Evolutionary conservation across 2,888 invertebrate genomes (phyloP), one percentile per base, ranked within the genome.

Genomic region (Caenorhabditis sinica): DNA sequence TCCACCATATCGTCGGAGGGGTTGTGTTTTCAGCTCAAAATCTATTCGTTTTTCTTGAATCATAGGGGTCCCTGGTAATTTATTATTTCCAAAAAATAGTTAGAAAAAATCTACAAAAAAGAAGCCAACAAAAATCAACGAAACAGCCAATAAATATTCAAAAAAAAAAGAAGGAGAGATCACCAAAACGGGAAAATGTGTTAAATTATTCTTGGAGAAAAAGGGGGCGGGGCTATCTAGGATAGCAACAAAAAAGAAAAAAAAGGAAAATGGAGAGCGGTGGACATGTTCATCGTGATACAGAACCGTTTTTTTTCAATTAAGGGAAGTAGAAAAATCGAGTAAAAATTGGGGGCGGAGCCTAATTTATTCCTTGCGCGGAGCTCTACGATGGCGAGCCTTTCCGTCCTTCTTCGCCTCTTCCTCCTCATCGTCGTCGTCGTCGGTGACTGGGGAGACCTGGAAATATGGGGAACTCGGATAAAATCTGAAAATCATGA

Each of bases 331-430:
- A 28, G 9, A 17, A 25, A 36, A 30, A 65, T n/a, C 17, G 71
- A 53, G 69, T 63, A 40, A 53, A n/a, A 13, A 25, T 8, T 13
- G 56, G 25, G 13, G 28, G 53, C 5, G 25, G 28, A 56, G 28
- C 28, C 28, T 53, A 25, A 13, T 28, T 4, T 56, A 56, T 53
- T 83, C 76, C 61, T 68, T 77, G 56, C 83, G 71, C 2, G 75
- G 75, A 71, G 83, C 77, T 56, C 83, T 65, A 23, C 83, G 73
- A 61, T 74, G 79, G n/a, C 79, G 68, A 11, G 79, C 71, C 58
- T 83, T 77, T 61, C 76, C 66, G 58, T 75, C 75, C 30, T 66
- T 61, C 49, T 69, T 76, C 68, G 43, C 51, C 33, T 69, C 61
- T 33, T 72, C 72, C 8, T 72, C 72, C 8, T 60, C 60, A 15